Evolutionary conservation across 2,113 vertebrate species (phyloP), one percentile per base, ranked within the genome.

Genomic region (Fulmarus glacialis): DNA sequence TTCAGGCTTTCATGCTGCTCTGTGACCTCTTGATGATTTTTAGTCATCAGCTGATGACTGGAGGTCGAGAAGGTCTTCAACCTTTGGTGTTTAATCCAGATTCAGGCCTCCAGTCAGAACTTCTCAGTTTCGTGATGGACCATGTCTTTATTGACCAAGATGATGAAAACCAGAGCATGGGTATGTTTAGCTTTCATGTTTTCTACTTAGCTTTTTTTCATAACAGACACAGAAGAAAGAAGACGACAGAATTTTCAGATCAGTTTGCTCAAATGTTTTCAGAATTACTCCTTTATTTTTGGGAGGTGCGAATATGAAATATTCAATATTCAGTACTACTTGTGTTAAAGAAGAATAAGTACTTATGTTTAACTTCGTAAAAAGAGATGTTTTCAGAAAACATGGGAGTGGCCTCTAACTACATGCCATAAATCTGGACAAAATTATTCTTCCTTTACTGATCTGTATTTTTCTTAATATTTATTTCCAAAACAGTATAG

Each of bases 1-100:
- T 97, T 38, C 96, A 99, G 99, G 99, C 99, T 23, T 99, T 99
- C 98, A 99, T 99, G 99, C 98, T 99, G 89, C 99, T 99, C 90
- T 99, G 99, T 98, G 99, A 99, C 98, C 99, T 99, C 93, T 98
- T 99, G 98, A 99, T 99, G 99, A 99, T 99, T 98, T 99, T 99
- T 97, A 99, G 99, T 96, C 99, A 99, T 97, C 99, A 99, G 90
- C 98, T 99, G 97, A 98, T 98, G 92, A 99, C 99, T 1, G 99
- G 99, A 72, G 99, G 99, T 79, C 98, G 99, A 64, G 99, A 99
- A 71, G 99, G 99, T 48, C 99, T 99, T 88, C 99, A 99, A 91
- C 99, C 99, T 58, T 98, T 99, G 97, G 99, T 99, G 82, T 99
- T 99, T 84, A 99, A 99, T 97, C 99, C 99, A 23, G 99, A 99